These are phyloP conservation scores for Tinea trinotella DNA, from an alignment of 2,888 invertebrate genomes.

Conservation along the genomic window DNA sequence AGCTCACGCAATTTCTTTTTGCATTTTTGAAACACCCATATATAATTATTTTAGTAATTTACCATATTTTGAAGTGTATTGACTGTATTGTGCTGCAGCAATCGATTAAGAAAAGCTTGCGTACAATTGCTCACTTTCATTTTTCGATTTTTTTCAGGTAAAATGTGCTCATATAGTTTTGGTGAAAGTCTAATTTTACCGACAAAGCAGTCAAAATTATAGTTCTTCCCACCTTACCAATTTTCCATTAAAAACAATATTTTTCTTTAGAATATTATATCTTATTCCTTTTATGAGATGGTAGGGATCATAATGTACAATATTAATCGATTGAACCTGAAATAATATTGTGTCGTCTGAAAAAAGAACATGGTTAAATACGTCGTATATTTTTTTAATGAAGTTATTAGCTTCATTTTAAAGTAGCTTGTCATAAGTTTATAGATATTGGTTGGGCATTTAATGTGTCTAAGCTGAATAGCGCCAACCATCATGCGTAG, in stretches of 20 bases:
- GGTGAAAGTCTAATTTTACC: constrained; percentile 11
- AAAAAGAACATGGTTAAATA: too few relatives aligned
- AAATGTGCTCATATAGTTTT: constrained; percentile 18
- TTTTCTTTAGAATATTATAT: constrained; percentile 22
- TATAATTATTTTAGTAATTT: too few relatives aligned
- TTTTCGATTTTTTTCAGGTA: constrained; percentile 18
- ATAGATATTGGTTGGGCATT: not conserved
- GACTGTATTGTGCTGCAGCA: constrained; percentile 17
- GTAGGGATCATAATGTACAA: constrained; percentile 19
- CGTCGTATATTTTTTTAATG: too few relatives aligned
- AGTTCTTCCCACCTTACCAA: constrained; percentile 1
- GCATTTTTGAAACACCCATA: too few relatives aligned
- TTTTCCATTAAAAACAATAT: constrained; percentile 19
- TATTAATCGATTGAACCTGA: constrained; percentile 14
- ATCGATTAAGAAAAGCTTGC: constrained; percentile 14
- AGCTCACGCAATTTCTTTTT: too few relatives aligned
- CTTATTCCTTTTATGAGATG: constrained; percentile 24
- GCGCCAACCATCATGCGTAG: not conserved
- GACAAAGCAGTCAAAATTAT: not conserved
- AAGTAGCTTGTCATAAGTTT: not conserved
- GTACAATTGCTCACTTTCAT: too few relatives aligned
- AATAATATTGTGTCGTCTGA: not conserved
- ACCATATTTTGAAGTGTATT: constrained; percentile 15
- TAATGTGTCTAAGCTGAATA: not conserved
- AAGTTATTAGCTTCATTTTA: too few relatives aligned